Evolutionary conservation across 2,888 invertebrate species (phyloP).

Genomic region (Melikaiella ostensackeni): DNA sequence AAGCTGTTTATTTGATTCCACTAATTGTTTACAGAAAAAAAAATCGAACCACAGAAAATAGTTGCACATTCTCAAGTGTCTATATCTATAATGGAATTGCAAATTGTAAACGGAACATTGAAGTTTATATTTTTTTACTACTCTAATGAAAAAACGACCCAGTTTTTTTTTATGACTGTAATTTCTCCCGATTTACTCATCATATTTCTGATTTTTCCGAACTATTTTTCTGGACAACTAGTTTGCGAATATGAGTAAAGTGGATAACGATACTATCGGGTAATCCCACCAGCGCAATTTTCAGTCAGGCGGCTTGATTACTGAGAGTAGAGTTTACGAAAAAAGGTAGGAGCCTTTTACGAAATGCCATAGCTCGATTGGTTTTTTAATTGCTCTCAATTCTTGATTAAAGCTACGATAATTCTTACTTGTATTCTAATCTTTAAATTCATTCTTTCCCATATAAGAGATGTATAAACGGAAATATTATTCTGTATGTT

Average conservation of each 20-base stretch:
- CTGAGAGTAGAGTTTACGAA: constrained; percentile 31
- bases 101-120: background rate
- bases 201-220: background rate
- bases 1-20: background rate
- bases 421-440: background rate
- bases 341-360: background rate
- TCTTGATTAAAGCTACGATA: background rate
- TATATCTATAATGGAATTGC: too few species aligned
- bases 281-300: constrained; percentile 21
- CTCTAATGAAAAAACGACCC: background rate
- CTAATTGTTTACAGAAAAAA: too few species aligned
- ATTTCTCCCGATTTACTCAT: background rate
- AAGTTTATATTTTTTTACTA: background rate
- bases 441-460: background rate
- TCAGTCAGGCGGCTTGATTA: constrained; percentile 35
- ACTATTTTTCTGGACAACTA: background rate
- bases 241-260: constrained; percentile 7
- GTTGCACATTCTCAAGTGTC: too few species aligned
- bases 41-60: background rate
- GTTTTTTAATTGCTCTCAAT: constrained; percentile 26
- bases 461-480: background rate
- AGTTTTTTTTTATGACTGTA: background rate
- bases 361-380: constrained; percentile 7
- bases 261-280: constrained; percentile 24
- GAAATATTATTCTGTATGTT: background rate